Conservation (phyloP, 2,113 vertebrate species). For the Microcebus tavaratra region DNA sequence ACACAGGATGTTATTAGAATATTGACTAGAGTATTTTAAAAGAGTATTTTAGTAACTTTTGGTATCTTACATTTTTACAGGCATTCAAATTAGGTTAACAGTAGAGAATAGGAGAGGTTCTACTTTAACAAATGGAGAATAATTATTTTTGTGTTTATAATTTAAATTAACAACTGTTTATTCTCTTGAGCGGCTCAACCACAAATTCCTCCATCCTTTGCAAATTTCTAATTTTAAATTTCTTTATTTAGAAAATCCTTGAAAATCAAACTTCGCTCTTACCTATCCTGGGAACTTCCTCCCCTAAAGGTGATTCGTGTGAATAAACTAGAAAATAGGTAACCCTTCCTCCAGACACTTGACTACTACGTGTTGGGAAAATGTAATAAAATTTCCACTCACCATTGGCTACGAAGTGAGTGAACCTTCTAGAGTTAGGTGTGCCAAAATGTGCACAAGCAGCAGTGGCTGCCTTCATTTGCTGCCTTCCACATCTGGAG, state of each 20-base stretch:
- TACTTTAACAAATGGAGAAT: conserved; percentile 36
- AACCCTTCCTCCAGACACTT: neutral
- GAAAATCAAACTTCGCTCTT: neutral
- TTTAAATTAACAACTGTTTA: conserved; percentile 14
- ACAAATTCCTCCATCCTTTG: neutral
- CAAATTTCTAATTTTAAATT: neutral
- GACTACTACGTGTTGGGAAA: neutral
- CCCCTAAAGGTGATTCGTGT: neutral
- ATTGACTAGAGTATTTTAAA: neutral
- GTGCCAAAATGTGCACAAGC: neutral
- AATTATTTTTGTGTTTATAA: neutral
- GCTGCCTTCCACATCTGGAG: neutral
- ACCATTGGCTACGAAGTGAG: neutral
- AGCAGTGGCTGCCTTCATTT: fast-evolving
- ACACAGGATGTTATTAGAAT: neutral
- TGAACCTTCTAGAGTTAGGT: neutral
- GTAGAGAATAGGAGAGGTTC: neutral
- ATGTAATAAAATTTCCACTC: neutral
- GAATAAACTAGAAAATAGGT: neutral
- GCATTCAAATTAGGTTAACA: conserved; percentile 11
- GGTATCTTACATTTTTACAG: conserved; percentile 31
- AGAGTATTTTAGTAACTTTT: neutral
- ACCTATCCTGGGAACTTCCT: neutral
- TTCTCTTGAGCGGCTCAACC: neutral
- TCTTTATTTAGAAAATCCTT: neutral